Base-by-base conservation (phyloP, 2,113 vertebrate species). In the Laterallus jamaicensis region DNA sequence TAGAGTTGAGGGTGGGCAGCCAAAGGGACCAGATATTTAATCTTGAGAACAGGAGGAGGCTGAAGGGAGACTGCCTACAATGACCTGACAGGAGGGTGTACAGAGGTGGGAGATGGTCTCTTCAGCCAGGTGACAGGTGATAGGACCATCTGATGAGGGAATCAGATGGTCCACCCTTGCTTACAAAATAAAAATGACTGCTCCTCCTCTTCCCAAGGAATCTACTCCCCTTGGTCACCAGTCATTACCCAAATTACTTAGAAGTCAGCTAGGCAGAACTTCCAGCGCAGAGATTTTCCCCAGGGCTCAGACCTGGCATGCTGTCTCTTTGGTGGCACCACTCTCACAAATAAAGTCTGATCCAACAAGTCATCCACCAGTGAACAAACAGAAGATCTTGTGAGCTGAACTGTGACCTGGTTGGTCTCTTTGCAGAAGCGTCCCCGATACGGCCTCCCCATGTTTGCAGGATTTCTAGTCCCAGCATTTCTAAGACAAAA, bases 301-400 rank as follows among this genome's bases (percentile, higher is more conserved):
- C 26, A 12, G 59, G 26, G 35, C 49, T 42, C 50, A 60, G 70
- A 22, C 35, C 12, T 54, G 32, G 21, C 10, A 2, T 39, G 39
- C 9, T 4, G 1, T 16, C 52, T 40, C n/a, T 42, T 59, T 52
- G 7, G 1, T 26, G 50, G 68, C 20, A 69, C 12, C 0, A 2
- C 4, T 66, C 31, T 78, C 62, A 40, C n/a, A 28, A 42, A 32
- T 14, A 39, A 39, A 8, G 63, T 19, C 52, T 75, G 28, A 59
- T 12, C 42, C 42, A 68, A 16, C 10, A 49, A 13, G 25, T 39
- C 83, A 31, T 31, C 55, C 19, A 35, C 28, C 37, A 60, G 19
- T 13, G 68, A 81, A 42, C 2, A 22, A 70, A 66, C 29, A 39
- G 39, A 39, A 49, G 50, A 19, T 39, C 59, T 84, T 75, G 18